These are phyloP conservation scores for Myodes glareolus DNA, from an alignment of 2,113 vertebrate genomes.

Conservation along the genomic window DNA sequence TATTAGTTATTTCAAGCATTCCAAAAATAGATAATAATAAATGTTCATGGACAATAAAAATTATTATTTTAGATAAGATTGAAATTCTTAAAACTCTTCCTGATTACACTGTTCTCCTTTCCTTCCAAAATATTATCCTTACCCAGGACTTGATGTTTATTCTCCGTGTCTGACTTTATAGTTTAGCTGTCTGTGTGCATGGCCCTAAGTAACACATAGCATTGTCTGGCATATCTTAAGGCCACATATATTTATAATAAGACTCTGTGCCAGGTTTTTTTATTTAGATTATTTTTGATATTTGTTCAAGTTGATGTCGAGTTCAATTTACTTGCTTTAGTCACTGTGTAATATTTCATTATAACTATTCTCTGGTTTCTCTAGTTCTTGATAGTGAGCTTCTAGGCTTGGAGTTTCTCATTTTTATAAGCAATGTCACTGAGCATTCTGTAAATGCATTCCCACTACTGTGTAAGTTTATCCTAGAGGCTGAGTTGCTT, in stretches of 20 bases:
- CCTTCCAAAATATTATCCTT: not conserved
- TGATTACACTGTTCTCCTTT: not conserved
- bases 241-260: not conserved
- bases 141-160: conserved; percentile 38
- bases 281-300: conserved; percentile 46
- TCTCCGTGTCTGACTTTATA: conserved; percentile 6
- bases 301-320: conserved; percentile 36
- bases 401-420: conserved; percentile 28
- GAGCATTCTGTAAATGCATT: conserved; percentile 18
- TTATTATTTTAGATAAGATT: conserved; percentile 16
- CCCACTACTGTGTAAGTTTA: conserved; percentile 15
- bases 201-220: not conserved
- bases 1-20: not conserved
- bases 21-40: not conserved
- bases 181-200: not conserved
- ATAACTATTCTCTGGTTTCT: not conserved
- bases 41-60: not conserved
- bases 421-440: conserved; percentile 12
- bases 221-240: conserved; percentile 26
- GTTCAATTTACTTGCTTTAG: conserved; percentile 46
- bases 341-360: not conserved
- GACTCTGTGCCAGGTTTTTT: conserved; percentile 25
- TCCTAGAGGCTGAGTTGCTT: not conserved
- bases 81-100: conserved; percentile 25
- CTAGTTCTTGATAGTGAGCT: not conserved